Conservation (phyloP, 1,140 invertebrate species). For the Habropoda laboriosa region DNA sequence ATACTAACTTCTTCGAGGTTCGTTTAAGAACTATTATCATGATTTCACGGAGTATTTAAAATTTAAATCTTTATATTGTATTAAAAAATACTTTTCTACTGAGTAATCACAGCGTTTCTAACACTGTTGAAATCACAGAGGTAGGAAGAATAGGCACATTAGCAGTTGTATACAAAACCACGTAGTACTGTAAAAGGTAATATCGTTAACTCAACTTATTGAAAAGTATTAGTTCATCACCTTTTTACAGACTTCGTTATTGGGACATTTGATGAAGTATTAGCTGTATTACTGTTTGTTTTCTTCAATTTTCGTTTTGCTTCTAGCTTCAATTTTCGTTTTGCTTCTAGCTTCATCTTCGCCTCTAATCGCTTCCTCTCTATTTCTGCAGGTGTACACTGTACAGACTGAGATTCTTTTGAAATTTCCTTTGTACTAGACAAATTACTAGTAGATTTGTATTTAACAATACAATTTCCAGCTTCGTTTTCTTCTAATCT, state of each 20-base stretch:
- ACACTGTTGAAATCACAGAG: background rate
- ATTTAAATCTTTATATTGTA: background rate
- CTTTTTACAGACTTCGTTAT: constrained; percentile 50
- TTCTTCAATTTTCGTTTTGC: constrained; percentile 65
- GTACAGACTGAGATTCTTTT: constrained; percentile 43
- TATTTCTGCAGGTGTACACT: constrained; percentile 75
- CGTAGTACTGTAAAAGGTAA: background rate
- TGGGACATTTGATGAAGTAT: background rate
- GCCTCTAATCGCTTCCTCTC: constrained; percentile 76
- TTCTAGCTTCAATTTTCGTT: constrained; percentile 66
- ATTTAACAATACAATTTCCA: constrained; percentile 46
- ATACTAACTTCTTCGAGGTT: background rate
- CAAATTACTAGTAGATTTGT: constrained; percentile 51
- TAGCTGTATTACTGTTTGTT: background rate
- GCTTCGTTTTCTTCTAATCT: constrained; percentile 57
- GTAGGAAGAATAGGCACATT: background rate
- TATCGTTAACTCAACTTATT: background rate
- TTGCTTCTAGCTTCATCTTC: constrained; percentile 71
- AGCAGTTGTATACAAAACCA: background rate
- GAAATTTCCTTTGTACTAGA: constrained; percentile 14
- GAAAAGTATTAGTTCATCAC: constrained; percentile 32
- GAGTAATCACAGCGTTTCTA: background rate
- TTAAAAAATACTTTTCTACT: background rate
- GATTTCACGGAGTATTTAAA: background rate
- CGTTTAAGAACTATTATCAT: background rate